Base-by-base conservation (phyloP, 2,797 vertebrate genomes). In the Phaenicophaeus curvirostris region DNA sequence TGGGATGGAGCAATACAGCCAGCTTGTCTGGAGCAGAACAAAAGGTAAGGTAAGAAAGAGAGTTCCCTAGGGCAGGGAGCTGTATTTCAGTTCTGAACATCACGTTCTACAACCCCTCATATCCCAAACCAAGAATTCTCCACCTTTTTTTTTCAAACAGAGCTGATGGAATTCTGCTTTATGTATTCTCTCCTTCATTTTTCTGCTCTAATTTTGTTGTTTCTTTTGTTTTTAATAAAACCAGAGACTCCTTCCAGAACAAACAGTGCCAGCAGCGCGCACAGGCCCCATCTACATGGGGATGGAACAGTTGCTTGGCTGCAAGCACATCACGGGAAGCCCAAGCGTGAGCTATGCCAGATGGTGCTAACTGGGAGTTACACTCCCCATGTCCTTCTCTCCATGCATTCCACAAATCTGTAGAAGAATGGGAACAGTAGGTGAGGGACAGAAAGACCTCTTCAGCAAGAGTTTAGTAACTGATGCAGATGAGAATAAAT, bases 21-120 rank as follows among this genome's bases (percentile, higher is more conserved):
- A 79, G 90, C 61, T 83, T 33, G 51, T 50, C 69, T 85, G 76
- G 85, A 87, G 61, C 84, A 66, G 87, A 94, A 92, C 85, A 93
- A 91, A 95, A 73, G 77, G 59, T 59, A 57, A 74, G 63, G 77
- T 39, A 31, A 57, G 66, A 71, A 25, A 21, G 57, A 85, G 50
- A 53, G 44, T 55, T 92, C 76, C 79, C 48, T 2, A 15, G 33
- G 55, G 83, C 77, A 73, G 14, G 62, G 57, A 77, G 25, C 42
- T 82, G 15, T 7, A 18, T 35, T 61, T 80, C 6, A 2, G 42
- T 7, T 41, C 66, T 53, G 75, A 87, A 33, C 75, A 85, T 21
- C 65, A 8, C 4, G 42, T 67, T 66, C 51, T 25, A 35, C 1
- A 0, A 17, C 11, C 15, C 21, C 18, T 62, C 51, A 27, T 2